Evolutionary conservation across 2,113 vertebrate species (phyloP), one percentile per base, ranked within the genome.

Genomic region (Clinocottus analis): DNA sequence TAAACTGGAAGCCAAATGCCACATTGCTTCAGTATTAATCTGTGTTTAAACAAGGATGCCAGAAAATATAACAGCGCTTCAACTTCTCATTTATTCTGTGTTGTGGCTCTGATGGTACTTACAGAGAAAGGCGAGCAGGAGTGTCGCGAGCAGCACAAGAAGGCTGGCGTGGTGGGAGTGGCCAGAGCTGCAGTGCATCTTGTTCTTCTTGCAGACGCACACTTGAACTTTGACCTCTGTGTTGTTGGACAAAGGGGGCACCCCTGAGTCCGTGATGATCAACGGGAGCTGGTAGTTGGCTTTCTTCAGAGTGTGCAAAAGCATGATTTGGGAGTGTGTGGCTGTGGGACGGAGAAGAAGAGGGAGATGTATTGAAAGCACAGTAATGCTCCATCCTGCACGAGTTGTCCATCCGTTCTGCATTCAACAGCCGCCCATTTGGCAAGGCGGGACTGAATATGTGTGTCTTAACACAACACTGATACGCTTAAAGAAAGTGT

Each of bases 121-220:
- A 93, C 93, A 90, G 84, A 85, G 85, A 56, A 86, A 69, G 90
- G 49, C 17, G 49, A 90, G 85, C 85, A 91, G 87, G 81, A 89
- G 77, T 12, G 82, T 70, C 76, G 91, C 77, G 23, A 97, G 91
- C 89, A 95, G 87, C 12, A 94, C 81, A 35, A 89, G 77, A 41
- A 94, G 66, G 90, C 96, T 93, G 94, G 91, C 65, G 21, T 78
- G 94, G 84, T 94, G 94, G 68, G 94, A 88, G 78, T 90, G 91
- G 0, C 93, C 95, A 0, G 94, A 90, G 61, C 96, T 99, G 96
- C 98, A 99, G 95, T 97, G 96, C 95, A 97, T 97, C 96, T 93
- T 97, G 95, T 94, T 96, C 92, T 98, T 99, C 94, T 95, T 98
- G 87, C 98, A 99, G 95, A 97, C 96, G 72, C 98, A 99, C 91